These are phyloP conservation scores for Platichthys flesus DNA, from an alignment of 2,113 vertebrate species.

Conservation along the genomic window DNA sequence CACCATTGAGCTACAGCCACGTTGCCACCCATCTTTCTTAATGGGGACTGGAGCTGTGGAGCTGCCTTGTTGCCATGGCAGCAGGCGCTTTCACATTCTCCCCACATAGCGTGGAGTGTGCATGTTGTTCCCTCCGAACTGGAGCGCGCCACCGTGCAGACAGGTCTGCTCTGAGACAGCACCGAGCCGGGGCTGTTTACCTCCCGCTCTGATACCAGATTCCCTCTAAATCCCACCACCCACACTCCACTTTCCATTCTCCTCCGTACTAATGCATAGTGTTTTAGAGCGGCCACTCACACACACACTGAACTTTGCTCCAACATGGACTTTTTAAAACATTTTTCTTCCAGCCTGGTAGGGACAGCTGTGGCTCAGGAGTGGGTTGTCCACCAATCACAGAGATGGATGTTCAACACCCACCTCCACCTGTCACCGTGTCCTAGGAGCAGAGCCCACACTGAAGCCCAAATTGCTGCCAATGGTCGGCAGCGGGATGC, in stretches of 20 bases:
- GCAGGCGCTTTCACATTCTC: slow-evolving; percentile 80
- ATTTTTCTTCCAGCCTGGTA: background rate
- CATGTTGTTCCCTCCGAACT: slow-evolving; percentile 62
- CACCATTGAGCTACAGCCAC: slow-evolving; percentile 73
- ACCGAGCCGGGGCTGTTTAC: slow-evolving; percentile 47
- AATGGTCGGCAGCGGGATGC: background rate
- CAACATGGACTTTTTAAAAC: background rate
- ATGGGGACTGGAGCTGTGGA: slow-evolving; percentile 79
- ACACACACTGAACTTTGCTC: slow-evolving; percentile 30
- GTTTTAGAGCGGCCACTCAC: slow-evolving; percentile 23
- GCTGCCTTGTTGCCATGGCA: slow-evolving; percentile 84
- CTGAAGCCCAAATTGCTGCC: background rate
- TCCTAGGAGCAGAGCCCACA: background rate
- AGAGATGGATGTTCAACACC: background rate
- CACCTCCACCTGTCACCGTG: slow-evolving; percentile 1
- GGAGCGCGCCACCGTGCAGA: slow-evolving; percentile 46
- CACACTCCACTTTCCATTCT: slow-evolving; percentile 34
- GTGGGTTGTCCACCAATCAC: background rate
- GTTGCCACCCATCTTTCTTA: slow-evolving; percentile 77
- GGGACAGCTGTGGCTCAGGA: background rate
- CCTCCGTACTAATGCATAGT: slow-evolving; percentile 34
- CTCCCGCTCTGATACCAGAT: slow-evolving; percentile 58
- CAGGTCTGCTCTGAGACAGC: slow-evolving; percentile 61
- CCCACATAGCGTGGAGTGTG: slow-evolving; percentile 73
- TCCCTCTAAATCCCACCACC: slow-evolving; percentile 54